phyloP scores from a whole-genome alignment of 2,113 vertebrate genomes.

The Nothocercus julius region DNA sequence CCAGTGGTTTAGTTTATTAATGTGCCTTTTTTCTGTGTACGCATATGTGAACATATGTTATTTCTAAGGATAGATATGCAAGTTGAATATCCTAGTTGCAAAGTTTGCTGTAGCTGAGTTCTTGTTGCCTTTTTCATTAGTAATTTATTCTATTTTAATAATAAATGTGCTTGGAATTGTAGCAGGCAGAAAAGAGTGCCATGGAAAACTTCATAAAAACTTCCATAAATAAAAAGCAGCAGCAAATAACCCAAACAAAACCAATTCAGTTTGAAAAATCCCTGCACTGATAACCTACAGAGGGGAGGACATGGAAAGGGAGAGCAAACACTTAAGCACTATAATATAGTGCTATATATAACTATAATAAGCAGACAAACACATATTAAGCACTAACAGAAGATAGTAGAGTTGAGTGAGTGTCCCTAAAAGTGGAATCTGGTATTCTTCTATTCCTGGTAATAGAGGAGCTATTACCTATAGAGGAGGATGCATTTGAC shows the following conservation, averaged over 20 bases:
- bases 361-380: too few relatives aligned
- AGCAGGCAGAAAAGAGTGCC: slow-evolving; percentile 37
- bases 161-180: slow-evolving; percentile 49
- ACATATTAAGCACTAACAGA: neutral
- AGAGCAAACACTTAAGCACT: neutral
- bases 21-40: neutral
- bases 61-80: neutral
- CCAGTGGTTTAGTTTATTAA: neutral
- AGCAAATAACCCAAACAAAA: slow-evolving; percentile 34
- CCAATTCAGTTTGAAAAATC: neutral
- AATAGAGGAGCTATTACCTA: neutral
- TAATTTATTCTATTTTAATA: slow-evolving; percentile 54
- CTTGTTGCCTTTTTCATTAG: slow-evolving; percentile 33
- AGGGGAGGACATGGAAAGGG: neutral
- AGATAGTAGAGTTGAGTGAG: neutral
- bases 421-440: neutral
- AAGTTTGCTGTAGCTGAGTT: slow-evolving; percentile 1
- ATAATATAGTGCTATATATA: too few relatives aligned
- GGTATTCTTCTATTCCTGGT: neutral
- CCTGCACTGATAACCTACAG: neutral
- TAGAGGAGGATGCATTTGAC: neutral
- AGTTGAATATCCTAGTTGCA: neutral
- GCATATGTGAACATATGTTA: neutral
- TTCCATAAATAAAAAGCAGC: slow-evolving; percentile 58
- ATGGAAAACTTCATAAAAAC: slow-evolving; percentile 26